A percentile compares a stretch with the other conserved stretches of the same genome.
Evolutionary conservation across 2,888 invertebrate species (phyloP).

Genomic region (Lasioglossum figueresi): DNA sequence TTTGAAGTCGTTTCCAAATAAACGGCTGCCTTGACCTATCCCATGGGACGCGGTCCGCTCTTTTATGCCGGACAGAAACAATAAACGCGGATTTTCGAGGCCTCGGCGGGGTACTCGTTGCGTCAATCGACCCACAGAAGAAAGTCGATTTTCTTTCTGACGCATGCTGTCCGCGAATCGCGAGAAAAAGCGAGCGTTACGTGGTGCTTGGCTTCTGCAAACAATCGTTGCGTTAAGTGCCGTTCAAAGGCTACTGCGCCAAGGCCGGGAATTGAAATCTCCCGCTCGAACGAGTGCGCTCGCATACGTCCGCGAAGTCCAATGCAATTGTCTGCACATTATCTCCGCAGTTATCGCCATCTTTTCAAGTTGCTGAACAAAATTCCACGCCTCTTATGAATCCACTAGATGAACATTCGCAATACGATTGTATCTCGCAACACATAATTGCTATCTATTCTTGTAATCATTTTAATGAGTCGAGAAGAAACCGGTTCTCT

Average conservation of each 20-base stretch:
- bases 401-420: neutral
- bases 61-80: slow-evolving; percentile 74
- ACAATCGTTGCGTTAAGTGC: slow-evolving; percentile 18
- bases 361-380: neutral
- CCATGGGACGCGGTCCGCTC: slow-evolving; percentile 60
- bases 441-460: too few relatives aligned
- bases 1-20: slow-evolving; percentile 77
- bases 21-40: slow-evolving; percentile 79
- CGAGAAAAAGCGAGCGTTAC: slow-evolving; percentile 22
- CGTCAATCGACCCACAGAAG: slow-evolving; percentile 42
- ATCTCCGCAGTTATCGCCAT: too few relatives aligned
- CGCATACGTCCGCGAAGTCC: neutral
- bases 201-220: slow-evolving; percentile 19
- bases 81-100: slow-evolving; percentile 74
- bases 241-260: neutral
- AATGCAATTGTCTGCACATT: neutral
- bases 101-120: slow-evolving; percentile 18
- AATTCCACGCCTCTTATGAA: neutral
- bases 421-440: too few relatives aligned
- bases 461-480: too few relatives aligned
- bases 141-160: slow-evolving; percentile 50
- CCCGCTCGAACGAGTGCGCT: neutral
- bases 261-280: slow-evolving; percentile 17
- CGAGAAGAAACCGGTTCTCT: too few relatives aligned
- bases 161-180: slow-evolving; percentile 28